These are phyloP conservation scores for Zosterops hypoxanthus DNA, from an alignment of 2,113 vertebrate species.

Conservation along the genomic window DNA sequence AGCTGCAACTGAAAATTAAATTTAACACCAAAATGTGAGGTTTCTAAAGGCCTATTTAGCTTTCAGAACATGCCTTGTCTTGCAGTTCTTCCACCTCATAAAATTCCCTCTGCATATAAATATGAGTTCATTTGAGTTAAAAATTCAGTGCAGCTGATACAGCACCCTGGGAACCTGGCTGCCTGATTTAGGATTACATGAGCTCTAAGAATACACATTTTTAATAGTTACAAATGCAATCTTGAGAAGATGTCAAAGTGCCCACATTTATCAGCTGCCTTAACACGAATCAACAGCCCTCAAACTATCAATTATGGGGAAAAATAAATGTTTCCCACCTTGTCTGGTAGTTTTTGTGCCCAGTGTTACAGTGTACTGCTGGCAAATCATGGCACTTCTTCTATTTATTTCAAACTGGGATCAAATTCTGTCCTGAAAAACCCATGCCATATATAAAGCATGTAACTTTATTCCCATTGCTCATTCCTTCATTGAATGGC, in stretches of 20 bases:
- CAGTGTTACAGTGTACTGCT: neutral
- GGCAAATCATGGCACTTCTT: neutral
- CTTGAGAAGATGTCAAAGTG: neutral
- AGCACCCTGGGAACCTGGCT: neutral
- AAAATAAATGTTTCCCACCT: neutral
- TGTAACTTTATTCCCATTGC: neutral
- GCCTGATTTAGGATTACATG: rapidly evolving
- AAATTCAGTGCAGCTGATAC: neutral
- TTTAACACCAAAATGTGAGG: neutral
- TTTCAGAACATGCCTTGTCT: neutral
- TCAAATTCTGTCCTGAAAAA: neutral
- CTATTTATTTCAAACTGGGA: neutral
- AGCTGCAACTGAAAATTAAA: neutral
- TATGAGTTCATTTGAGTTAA: neutral
- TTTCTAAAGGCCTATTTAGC: neutral
- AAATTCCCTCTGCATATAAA: neutral
- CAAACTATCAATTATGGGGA: neutral
- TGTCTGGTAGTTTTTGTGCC: neutral
- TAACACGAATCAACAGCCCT: neutral
- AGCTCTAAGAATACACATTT: neutral
- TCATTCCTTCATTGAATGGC: neutral
- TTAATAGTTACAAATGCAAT: neutral
- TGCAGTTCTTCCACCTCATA: neutral
- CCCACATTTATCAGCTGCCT: neutral
- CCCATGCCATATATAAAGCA: neutral